Percentiles rank a stretch among this genome's conserved stretches.
Evolutionary conservation across 2,113 vertebrate species (phyloP).

Genomic region (Etheostoma spectabile): DNA sequence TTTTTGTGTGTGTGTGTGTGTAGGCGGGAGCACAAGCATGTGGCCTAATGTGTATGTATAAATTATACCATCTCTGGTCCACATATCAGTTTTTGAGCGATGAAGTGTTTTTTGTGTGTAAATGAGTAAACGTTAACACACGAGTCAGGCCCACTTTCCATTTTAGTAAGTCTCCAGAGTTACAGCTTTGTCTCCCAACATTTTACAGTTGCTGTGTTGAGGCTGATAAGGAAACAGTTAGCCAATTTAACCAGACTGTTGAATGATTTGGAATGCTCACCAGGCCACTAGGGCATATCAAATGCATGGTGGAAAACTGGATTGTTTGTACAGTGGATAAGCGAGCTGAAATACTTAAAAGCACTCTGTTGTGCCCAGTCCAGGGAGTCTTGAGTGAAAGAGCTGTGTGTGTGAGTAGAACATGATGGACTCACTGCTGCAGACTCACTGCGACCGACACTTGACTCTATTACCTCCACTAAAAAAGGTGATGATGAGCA

Average conservation of each 20-base stretch:
- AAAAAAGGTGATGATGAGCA: too few species aligned
- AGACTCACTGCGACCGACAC: too few species aligned
- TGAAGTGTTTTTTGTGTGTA: slow-evolving; percentile 59
- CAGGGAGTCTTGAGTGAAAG: slow-evolving; percentile 12
- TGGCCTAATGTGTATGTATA: slow-evolving; percentile 2
- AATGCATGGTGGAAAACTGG: slow-evolving; percentile 63
- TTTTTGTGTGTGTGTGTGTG: slow-evolving; percentile 6
- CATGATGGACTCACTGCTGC: not conserved
- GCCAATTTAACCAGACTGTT: slow-evolving; percentile 68
- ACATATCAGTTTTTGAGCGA: slow-evolving; percentile 43
- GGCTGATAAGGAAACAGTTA: slow-evolving; percentile 72
- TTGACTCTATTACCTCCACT: too few species aligned
- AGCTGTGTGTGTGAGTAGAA: not conserved
- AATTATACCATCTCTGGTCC: slow-evolving; percentile 41
- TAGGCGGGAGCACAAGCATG: not conserved
- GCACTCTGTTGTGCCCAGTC: slow-evolving; percentile 18
- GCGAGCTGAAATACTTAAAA: slow-evolving; percentile 46
- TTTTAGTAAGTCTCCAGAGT: slow-evolving; percentile 55
- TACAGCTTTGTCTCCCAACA: slow-evolving; percentile 49
- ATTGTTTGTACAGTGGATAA: slow-evolving; percentile 57
- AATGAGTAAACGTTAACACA: slow-evolving; percentile 56
- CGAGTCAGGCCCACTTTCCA: slow-evolving; percentile 50
- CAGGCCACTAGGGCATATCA: slow-evolving; percentile 56
- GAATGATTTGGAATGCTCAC: slow-evolving; percentile 69
- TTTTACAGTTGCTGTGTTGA: slow-evolving; percentile 52